Evolutionary conservation across 2,888 invertebrate genomes (phyloP).

Genomic region (Unio delphinus): DNA sequence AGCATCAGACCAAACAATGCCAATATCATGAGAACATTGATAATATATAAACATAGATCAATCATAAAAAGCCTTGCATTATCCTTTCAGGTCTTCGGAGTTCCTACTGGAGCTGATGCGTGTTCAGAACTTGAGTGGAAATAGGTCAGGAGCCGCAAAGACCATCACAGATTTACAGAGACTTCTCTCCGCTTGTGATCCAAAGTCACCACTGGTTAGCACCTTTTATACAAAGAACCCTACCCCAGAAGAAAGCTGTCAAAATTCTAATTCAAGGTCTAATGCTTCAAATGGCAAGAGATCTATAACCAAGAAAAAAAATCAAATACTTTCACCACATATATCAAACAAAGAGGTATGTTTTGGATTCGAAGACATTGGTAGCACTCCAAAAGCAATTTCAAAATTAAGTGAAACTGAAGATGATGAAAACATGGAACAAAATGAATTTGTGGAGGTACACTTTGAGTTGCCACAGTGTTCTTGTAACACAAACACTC

Average conservation of each 20-base stretch:
- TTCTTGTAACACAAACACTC: slow-evolving; percentile 14
- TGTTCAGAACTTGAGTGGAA: slow-evolving; percentile 24
- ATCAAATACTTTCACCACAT: neutral
- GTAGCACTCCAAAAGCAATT: slow-evolving; percentile 3
- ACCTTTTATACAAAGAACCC: too few relatives aligned
- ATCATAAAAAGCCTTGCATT: neutral
- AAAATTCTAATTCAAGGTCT: too few relatives aligned
- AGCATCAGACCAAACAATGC: too few relatives aligned
- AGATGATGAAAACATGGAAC: slow-evolving; percentile 11
- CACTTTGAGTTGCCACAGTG: slow-evolving; percentile 23
- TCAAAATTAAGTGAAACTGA: neutral
- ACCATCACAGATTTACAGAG: slow-evolving; percentile 17
- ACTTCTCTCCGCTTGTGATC: slow-evolving; percentile 8
- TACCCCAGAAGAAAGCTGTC: too few relatives aligned
- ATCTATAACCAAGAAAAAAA: slow-evolving; percentile 1
- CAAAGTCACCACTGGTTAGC: too few relatives aligned
- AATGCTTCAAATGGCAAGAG: slow-evolving; percentile 4
- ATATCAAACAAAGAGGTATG: slow-evolving; percentile 5
- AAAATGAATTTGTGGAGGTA: slow-evolving; percentile 10
- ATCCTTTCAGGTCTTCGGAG: slow-evolving; percentile 37
- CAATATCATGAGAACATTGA: too few relatives aligned
- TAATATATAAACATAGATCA: too few relatives aligned
- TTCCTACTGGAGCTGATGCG: slow-evolving; percentile 40
- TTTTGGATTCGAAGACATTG: slow-evolving; percentile 28
- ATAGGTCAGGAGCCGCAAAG: slow-evolving; percentile 13